These are phyloP conservation scores for Cepaea nemoralis DNA, from an alignment of 1,140 invertebrate species.

Conservation along the genomic window DNA sequence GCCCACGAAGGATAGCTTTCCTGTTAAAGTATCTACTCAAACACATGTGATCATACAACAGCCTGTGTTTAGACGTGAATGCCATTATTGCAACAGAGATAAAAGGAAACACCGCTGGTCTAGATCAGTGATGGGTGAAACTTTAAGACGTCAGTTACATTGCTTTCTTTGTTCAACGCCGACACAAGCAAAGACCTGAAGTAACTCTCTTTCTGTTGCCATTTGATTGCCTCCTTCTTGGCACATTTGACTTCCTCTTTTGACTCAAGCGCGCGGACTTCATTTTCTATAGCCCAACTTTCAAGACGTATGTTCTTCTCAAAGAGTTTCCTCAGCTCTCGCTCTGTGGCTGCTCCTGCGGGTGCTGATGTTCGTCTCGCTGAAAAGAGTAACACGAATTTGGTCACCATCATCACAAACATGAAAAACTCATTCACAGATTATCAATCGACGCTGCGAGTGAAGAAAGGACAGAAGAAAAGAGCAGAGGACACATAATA, in stretches of 20 bases:
- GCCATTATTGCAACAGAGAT: too few species aligned
- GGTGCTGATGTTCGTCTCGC: slow-evolving; percentile 12
- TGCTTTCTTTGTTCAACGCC: neutral
- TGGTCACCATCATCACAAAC: too few species aligned
- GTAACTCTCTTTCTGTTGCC: slow-evolving; percentile 21
- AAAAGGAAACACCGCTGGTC: neutral
- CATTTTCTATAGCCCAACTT: neutral
- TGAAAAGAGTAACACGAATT: neutral
- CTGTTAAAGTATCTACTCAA: too few species aligned
- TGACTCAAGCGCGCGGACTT: neutral
- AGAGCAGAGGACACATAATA: too few species aligned
- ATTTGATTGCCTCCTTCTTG: neutral
- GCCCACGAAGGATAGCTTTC: too few species aligned
- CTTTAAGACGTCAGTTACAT: neutral
- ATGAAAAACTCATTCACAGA: neutral
- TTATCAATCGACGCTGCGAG: too few species aligned
- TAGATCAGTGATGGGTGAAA: neutral
- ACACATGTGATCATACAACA: too few species aligned
- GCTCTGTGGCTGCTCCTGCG: neutral
- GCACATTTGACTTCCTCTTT: slow-evolving; percentile 13
- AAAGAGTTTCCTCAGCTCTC: neutral
- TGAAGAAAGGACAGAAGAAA: too few species aligned
- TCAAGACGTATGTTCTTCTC: slow-evolving; percentile 8
- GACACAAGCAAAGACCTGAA: neutral
- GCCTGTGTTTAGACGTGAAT: too few species aligned